Percentiles rank a stretch among this genome's conserved stretches.
These are phyloP conservation scores for Hippocampus barbouri DNA, from an alignment of 2,113 vertebrate species.

Conservation along the genomic window DNA sequence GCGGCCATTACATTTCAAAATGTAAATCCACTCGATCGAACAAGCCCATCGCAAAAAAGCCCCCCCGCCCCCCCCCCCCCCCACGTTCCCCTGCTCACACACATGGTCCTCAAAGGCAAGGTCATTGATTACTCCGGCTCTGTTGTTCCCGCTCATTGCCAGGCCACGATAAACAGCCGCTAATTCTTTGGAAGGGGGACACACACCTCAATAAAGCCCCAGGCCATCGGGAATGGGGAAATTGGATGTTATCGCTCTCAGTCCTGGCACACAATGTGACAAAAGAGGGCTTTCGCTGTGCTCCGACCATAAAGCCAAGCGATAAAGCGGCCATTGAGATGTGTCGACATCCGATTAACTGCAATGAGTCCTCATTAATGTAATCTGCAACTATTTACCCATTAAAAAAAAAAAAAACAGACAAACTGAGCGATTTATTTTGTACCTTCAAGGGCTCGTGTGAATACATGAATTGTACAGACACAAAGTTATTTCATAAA, in stretches of 20 bases:
- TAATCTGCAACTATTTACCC: neutral
- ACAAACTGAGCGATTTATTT: slow-evolving; percentile 6
- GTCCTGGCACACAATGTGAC: slow-evolving; percentile 19
- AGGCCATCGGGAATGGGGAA: slow-evolving; percentile 38
- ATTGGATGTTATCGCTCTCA: slow-evolving; percentile 42
- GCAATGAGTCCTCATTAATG: neutral
- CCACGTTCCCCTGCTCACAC: neutral
- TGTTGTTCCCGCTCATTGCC: slow-evolving; percentile 19
- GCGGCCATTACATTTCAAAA: neutral
- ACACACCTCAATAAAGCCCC: slow-evolving; percentile 27
- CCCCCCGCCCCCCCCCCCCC: neutral
- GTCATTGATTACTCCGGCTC: slow-evolving; percentile 40
- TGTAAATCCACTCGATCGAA: slow-evolving; percentile 34
- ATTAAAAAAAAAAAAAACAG: neutral
- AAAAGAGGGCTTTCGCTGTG: slow-evolving; percentile 27
- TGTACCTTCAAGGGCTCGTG: neutral
- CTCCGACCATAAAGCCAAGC: slow-evolving; percentile 13
- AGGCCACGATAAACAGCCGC: slow-evolving; percentile 9
- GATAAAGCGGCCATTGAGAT: neutral
- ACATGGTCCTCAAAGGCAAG: slow-evolving; percentile 30
- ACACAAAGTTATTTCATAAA: slow-evolving; percentile 1
- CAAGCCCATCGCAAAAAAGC: slow-evolving; percentile 32
- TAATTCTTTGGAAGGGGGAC: slow-evolving; percentile 27
- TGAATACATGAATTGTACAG: neutral
- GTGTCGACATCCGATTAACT: neutral